Conservation (phyloP, 2,888 invertebrate genomes). For the Limnephilus lunatus region DNA sequence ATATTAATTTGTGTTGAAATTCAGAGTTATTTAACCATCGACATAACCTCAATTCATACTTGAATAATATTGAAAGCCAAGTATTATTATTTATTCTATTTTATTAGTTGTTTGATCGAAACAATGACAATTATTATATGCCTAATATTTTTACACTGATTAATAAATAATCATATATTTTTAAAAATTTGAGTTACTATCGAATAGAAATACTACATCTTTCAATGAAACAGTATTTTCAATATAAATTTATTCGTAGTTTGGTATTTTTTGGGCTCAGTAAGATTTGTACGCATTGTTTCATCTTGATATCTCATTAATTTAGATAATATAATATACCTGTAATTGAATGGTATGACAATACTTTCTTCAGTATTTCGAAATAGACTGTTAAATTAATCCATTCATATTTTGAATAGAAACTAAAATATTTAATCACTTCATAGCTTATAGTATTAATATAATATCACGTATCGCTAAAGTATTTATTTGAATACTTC, state of each 20-base stretch:
- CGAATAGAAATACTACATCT: constrained; percentile 14
- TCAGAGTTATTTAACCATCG: not conserved
- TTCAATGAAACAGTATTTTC: constrained; percentile 35
- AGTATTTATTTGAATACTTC: constrained; percentile 39
- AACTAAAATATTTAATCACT: constrained; percentile 31
- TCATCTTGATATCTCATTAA: constrained; percentile 30
- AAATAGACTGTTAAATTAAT: constrained; percentile 53
- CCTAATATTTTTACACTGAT: constrained; percentile 32
- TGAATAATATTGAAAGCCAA: not conserved
- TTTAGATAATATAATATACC: constrained; percentile 32
- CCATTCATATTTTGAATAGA: constrained; percentile 21
- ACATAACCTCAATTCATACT: constrained; percentile 22
- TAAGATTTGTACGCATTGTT: constrained; percentile 18
- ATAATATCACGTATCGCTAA: not conserved
- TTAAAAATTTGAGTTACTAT: not conserved
- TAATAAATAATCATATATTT: constrained; percentile 8
- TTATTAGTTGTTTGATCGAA: not conserved
- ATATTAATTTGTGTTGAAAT: not conserved
- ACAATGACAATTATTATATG: not conserved
- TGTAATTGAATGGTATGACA: constrained; percentile 47
- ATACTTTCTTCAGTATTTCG: constrained; percentile 57
- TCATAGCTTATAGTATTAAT: not conserved
- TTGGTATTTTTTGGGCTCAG: constrained; percentile 5
- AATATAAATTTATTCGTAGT: not conserved
- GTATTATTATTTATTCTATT: not conserved